Evolutionary conservation across 2,888 invertebrate genomes (phyloP), one percentile per base, ranked within the genome.

Genomic region (Syrista parreyssii): DNA sequence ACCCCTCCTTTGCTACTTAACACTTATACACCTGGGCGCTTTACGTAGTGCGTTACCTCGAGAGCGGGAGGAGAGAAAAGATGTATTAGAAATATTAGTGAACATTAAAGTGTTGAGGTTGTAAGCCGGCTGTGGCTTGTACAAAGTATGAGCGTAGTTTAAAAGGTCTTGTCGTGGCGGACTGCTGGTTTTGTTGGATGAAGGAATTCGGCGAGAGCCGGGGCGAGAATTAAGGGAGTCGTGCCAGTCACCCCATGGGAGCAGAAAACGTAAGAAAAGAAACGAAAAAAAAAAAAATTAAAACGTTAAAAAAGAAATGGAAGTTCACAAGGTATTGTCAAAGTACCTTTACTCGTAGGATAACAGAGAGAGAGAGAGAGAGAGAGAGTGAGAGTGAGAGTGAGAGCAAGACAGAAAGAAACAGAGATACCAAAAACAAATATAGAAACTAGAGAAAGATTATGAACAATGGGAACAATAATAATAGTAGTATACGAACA

Each of bases 161-260:
- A 4, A 6, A 15, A 4, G 0, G 15, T 6, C 3, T 23, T 2
- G 55, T 55, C 55, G 9, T 1, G 23, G 23, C 55, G 1, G 55
- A 55, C 9, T 2, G 23, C 55, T 23, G 23, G 9, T 55, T 23
- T 55, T 55, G 1, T 9, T 3, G 4, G 12, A 55, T 1, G 2
- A 55, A 23, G 23, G 1, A 55, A 55, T 23, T 55, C 23, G 15
- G 55, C 55, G 9, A 0, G 2, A 3, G 55, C 55, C 55, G 9
- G 55, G 23, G 55, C 55, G 23, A 55, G 55, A 55, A 76, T 75
- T n/a, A 15, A 31, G 35, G 75, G 83, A 84, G 84, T 84, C 84
- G 84, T 84, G 76, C 84, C 84, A 83, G 84, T 84, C 84, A 84
- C 82, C 81, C 9, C 23, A 55, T 23, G 23, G 6, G 9, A 55